Evolutionary conservation across 2,888 invertebrate genomes (phyloP).

Genomic region (Drosophila mimetica): DNA sequence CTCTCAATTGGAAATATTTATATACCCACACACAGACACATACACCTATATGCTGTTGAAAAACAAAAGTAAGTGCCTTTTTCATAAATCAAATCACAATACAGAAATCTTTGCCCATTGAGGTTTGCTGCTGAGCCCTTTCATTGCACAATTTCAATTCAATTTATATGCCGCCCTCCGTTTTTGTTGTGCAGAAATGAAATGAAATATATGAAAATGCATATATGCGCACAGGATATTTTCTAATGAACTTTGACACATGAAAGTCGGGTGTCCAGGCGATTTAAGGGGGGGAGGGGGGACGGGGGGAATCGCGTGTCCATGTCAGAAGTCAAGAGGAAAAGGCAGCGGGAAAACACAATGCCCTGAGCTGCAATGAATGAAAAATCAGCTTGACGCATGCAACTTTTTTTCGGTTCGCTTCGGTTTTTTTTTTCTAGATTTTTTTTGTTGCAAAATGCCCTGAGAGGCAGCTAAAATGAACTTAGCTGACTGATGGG

Average conservation of each 20-base stretch:
- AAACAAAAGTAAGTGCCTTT: conserved; percentile 17
- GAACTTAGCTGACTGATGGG: conserved; percentile 53
- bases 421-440: neutral
- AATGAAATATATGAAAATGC: conserved; percentile 35
- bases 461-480: conserved; percentile 56
- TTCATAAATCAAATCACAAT: conserved; percentile 57
- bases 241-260: conserved; percentile 78
- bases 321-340: conserved; percentile 66
- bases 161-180: conserved; percentile 38
- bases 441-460: conserved; percentile 42
- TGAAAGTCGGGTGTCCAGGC: conserved; percentile 12
- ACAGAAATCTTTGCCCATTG: conserved; percentile 30
- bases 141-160: conserved; percentile 52
- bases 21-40: conserved; percentile 1
- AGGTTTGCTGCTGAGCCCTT: conserved; percentile 33
- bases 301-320: conserved; percentile 63
- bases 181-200: conserved; percentile 10
- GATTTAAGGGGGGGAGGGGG: no score
- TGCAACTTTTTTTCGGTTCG: conserved; percentile 60
- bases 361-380: conserved; percentile 71
- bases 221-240: conserved; percentile 43
- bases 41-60: neutral
- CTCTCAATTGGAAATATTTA: conserved; percentile 34
- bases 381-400: conserved; percentile 79
- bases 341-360: conserved; percentile 34